Conservation (phyloP, 2,888 invertebrate genomes). For the Alviniconcha strummeri region DNA sequence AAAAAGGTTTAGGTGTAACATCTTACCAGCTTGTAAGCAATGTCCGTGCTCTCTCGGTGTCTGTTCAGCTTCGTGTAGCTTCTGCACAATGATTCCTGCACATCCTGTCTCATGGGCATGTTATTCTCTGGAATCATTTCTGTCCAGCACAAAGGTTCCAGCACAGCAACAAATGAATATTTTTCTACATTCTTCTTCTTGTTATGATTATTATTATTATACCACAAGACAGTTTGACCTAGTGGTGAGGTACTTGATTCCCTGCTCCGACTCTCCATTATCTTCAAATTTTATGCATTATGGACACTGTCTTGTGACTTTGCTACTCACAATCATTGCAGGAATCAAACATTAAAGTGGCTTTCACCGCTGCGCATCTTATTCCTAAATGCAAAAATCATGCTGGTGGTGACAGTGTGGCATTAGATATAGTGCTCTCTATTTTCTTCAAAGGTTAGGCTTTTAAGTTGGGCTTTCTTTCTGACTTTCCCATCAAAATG, state of each 20-base stretch:
- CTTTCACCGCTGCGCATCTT: no score
- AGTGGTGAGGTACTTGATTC: no score
- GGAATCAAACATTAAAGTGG: no score
- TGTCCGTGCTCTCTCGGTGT: constrained; percentile 27
- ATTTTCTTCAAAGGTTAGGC: no score
- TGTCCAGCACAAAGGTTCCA: constrained; percentile 5
- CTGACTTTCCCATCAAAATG: no score
- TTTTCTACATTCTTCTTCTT: background rate
- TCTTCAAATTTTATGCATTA: background rate
- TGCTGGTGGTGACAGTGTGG: no score
- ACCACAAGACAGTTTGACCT: background rate
- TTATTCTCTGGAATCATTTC: constrained; percentile 37
- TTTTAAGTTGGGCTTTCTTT: no score
- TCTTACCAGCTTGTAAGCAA: constrained; percentile 38
- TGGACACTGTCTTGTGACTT: background rate
- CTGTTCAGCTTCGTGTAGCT: constrained; percentile 34
- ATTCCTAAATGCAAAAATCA: no score
- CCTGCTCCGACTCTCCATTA: background rate
- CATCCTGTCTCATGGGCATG: constrained; percentile 37
- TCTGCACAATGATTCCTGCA: constrained; percentile 39
- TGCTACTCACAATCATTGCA: background rate
- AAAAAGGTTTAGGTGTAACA: background rate
- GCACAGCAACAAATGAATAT: background rate
- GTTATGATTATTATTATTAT: background rate
- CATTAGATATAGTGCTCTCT: no score